Percentiles rank a stretch among this genome's conserved stretches.
phyloP scores from a whole-genome alignment of 2,113 vertebrate genomes.

The Natator depressus region DNA sequence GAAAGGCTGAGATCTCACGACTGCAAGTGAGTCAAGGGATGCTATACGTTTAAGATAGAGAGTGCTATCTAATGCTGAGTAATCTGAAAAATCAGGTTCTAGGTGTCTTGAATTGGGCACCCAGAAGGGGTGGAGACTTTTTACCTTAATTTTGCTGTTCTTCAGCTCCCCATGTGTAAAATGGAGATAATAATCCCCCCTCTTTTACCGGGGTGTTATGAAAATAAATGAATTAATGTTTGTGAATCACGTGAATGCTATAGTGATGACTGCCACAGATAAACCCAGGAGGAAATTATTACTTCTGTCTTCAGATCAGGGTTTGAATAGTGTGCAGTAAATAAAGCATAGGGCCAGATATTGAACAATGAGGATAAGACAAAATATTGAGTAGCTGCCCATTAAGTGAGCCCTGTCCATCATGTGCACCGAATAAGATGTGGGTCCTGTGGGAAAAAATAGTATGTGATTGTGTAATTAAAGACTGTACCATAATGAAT shows the following conservation, averaged over 20 bases:
- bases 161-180: neutral
- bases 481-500: no score
- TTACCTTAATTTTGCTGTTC: neutral
- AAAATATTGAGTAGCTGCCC: conserved; percentile 29
- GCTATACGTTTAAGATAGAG: neutral
- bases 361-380: conserved; percentile 41
- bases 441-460: neutral
- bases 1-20: neutral
- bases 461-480: neutral
- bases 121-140: neutral
- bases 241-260: neutral
- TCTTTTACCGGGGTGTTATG: neutral
- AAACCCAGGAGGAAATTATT: conserved; percentile 23
- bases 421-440: neutral
- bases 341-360: neutral
- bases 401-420: neutral
- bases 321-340: conserved; percentile 20
- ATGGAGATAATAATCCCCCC: neutral
- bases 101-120: neutral
- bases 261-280: neutral
- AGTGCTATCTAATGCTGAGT: neutral
- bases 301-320: conserved; percentile 13
- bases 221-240: conserved; percentile 13
- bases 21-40: neutral
- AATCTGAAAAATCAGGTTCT: neutral